phyloP scores from a whole-genome alignment of 2,888 invertebrate genomes.

The Hyposoter didymator region DNA sequence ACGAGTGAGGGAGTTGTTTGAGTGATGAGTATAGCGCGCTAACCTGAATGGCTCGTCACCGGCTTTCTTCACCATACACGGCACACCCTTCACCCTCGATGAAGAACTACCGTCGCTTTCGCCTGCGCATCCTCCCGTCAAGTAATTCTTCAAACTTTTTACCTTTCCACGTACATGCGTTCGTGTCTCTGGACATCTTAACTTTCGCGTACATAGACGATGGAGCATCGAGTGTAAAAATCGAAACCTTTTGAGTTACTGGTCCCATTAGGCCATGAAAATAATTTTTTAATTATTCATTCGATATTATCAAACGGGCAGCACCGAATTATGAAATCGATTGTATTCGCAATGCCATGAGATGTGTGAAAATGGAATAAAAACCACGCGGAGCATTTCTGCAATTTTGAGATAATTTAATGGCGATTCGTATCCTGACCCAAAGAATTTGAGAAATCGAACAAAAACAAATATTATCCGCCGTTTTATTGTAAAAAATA shows the following conservation, averaged over 20 bases:
- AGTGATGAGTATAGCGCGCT: conserved; percentile 44
- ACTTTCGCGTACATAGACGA: not conserved
- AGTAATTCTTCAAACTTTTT: conserved; percentile 6
- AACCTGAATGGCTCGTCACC: conserved; percentile 64
- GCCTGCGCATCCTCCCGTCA: conserved; percentile 14
- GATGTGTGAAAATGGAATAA: too few species aligned
- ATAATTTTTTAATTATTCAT: too few species aligned
- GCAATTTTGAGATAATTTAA: not conserved
- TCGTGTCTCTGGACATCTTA: not conserved
- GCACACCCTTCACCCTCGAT: conserved; percentile 10
- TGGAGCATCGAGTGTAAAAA: not conserved
- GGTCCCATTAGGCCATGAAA: not conserved
- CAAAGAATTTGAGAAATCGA: not conserved
- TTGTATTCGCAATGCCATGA: too few species aligned
- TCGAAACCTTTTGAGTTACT: not conserved
- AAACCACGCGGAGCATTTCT: too few species aligned
- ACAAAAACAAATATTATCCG: not conserved
- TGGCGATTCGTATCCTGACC: not conserved
- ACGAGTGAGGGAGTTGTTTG: conserved; percentile 28
- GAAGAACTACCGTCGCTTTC: not conserved
- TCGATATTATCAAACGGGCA: too few species aligned
- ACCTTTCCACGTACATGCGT: not conserved
- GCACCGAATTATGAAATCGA: too few species aligned
- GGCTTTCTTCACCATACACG: conserved; percentile 47
- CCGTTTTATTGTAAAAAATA: not conserved